phyloP scores from a whole-genome alignment of 2,888 invertebrate species.

The Cosmia trapezina region DNA sequence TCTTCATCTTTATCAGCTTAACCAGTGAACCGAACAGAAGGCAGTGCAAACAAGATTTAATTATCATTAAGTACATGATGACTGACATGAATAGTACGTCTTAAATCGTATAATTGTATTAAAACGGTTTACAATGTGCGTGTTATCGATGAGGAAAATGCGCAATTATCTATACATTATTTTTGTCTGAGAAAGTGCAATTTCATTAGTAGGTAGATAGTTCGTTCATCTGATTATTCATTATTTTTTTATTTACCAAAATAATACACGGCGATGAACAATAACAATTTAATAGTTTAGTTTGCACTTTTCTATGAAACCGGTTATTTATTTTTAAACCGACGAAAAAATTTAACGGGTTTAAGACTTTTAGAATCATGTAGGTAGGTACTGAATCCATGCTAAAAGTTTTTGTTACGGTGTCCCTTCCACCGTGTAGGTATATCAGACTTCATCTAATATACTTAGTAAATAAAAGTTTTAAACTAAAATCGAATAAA shows the following conservation, averaged over 20 bases:
- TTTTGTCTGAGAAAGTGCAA: conserved; percentile 21
- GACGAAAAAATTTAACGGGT: no score
- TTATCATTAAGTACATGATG: conserved; percentile 43
- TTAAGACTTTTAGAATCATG: background rate
- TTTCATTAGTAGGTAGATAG: background rate
- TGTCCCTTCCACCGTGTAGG: background rate
- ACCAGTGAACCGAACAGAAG: conserved; percentile 53
- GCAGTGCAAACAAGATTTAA: conserved; percentile 54
- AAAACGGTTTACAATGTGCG: conserved; percentile 36
- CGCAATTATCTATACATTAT: conserved; percentile 17
- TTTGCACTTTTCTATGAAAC: background rate
- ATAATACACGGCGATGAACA: background rate
- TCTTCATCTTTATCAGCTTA: conserved; percentile 49
- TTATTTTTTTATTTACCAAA: background rate
- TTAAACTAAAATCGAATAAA: background rate
- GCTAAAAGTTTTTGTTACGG: background rate
- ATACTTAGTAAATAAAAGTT: no score
- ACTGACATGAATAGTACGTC: conserved; percentile 20
- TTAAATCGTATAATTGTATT: conserved; percentile 25
- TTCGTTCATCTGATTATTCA: conserved; percentile 1
- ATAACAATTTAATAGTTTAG: background rate
- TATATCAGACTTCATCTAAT: no score
- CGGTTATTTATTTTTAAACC: background rate
- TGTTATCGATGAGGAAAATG: conserved; percentile 26
- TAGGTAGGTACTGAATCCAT: background rate